phyloP scores from a whole-genome alignment of 2,113 vertebrate genomes.

The Sialia sialis region DNA sequence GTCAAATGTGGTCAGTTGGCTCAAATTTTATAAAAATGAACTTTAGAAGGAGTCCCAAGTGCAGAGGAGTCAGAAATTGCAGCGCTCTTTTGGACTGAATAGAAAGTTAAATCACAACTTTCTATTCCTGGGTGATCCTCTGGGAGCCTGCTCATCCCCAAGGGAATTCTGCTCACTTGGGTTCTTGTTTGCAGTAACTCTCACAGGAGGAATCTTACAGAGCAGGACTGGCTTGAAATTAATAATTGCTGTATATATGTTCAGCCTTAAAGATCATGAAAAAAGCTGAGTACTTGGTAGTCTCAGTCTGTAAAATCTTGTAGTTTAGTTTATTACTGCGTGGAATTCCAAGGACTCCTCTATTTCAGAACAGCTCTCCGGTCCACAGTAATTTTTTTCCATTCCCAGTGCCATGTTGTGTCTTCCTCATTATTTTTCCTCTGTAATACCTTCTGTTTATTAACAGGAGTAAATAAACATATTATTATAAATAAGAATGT shows the following conservation, averaged over 20 bases:
- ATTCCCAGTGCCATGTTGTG: fast-evolving
- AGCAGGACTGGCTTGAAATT: not conserved
- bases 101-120: not conserved
- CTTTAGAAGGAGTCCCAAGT: not conserved
- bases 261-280: not conserved
- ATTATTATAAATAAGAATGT: not conserved
- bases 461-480: not conserved
- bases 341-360: not conserved
- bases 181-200: not conserved
- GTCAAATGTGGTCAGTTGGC: not conserved
- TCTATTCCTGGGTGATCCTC: not conserved
- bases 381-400: not conserved
- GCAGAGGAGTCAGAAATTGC: not conserved
- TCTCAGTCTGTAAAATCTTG: not conserved
- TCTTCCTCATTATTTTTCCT: not conserved
- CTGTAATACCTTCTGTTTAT: not conserved
- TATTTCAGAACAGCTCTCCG: not conserved
- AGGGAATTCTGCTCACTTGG: not conserved
- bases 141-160: not conserved
- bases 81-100: fast-evolving
- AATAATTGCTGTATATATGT: not conserved
- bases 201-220: not conserved
- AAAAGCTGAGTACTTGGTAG: not conserved
- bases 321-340: not conserved
- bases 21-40: not conserved